Evolutionary conservation across 2,888 invertebrate genomes (phyloP), one percentile per base, ranked within the genome.

Genomic region (Aplocera efformata): DNA sequence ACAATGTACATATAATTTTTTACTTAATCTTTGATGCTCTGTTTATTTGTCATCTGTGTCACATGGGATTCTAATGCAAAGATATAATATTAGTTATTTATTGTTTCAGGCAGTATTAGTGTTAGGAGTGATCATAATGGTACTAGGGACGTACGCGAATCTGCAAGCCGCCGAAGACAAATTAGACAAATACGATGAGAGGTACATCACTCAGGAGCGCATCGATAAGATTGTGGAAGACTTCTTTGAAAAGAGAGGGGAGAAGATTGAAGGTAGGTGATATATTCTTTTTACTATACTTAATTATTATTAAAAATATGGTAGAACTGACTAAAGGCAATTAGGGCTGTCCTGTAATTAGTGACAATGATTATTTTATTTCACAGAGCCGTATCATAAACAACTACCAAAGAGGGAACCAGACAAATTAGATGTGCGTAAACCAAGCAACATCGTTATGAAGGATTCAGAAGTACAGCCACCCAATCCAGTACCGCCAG

Each of bases 71-170:
- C n/a, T n/a, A n/a, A n/a, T n/a, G n/a, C n/a, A n/a, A n/a, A n/a
- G n/a, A n/a, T n/a, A n/a, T n/a, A n/a, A n/a, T n/a, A n/a, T n/a
- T n/a, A n/a, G n/a, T n/a, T n/a, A n/a, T n/a, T n/a, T 27, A 17
- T 10, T 53, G 29, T 84, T 83, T n/a, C 77, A 95, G 94, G 79
- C 92, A 10, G 91, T 97, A 36, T 75, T 98, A 26, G 88, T 94
- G 29, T 84, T 96, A 49, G 98, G 98, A 0, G 84, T 97, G n/a
- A 91, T 94, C 32, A 92, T 98, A 39, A 92, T 98, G 91, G 91
- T 98, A 10, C 90, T 97, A 28, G 96, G 98, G 28, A 98, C 98
- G 0, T 97, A 94, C 72, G 96, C 96, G 0, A 98, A 96, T 80
- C 88, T 94, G 42, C 94, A 91, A 68, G 94, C 93, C 0, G 92